Base-by-base conservation (phyloP, 2,797 vertebrate genomes). In the Anguilla marmorata region DNA sequence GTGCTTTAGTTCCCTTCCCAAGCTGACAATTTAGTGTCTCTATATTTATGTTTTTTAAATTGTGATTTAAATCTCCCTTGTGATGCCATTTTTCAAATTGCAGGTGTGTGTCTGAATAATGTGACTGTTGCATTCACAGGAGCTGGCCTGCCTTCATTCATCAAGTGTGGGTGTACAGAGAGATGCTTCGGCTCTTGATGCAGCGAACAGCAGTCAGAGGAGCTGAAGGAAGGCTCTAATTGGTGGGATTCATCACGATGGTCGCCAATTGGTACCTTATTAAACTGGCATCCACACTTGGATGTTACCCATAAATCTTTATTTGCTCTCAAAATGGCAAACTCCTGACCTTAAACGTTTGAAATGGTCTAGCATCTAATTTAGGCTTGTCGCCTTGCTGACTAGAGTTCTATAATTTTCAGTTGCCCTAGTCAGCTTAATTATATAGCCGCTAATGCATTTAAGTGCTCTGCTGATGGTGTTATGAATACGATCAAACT, bases 71-170 rank as follows among this genome's bases (percentile, higher is more conserved):
- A 45, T 45, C 69, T 72, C 69, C 69, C n/a, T 27, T 1, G 27
- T 33, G 69, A 16, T 27, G 69, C 69, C 69, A 72, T 72, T 72
- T 30, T 9, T 72, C 69, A 72, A 72, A 72, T 72, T 14, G 72
- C 27, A 76, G 72, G 72, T 76, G 72, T 76, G 72, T 69, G 63
- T 69, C 63, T 69, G n/a, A 69, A 69, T 69, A n/a, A 27, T 69
- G 63, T 69, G 24, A 27, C 63, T 69, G 19, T 19, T 58, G 4
- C 58, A 14, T 63, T 63, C 58, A 63, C 58, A 19, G 16, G 19
- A 63, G 58, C 21, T 63, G 58, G 21, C 19, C 63, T 69, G 63
- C 63, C 24, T 69, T 69, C 8, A 69, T 69, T 69, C n/a, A n/a
- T 69, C 63, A 27, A 69, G 4, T 69, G 24, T 69, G 63, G 63